Evolutionary conservation across 1,140 invertebrate species (phyloP).

Genomic region (Diprion similis): DNA sequence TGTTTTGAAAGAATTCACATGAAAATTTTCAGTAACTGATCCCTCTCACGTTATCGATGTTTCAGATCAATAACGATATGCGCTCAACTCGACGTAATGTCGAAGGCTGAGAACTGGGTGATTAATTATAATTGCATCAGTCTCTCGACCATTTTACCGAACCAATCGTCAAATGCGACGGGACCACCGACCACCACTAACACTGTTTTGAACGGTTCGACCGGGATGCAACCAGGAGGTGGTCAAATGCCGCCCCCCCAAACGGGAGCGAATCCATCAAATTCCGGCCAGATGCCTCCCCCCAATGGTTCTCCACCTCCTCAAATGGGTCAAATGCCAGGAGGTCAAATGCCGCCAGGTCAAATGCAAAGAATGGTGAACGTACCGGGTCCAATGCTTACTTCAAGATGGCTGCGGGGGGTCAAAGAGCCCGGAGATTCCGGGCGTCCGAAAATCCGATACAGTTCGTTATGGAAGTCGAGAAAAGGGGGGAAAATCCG

Average conservation of each 20-base stretch:
- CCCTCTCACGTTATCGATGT: background rate
- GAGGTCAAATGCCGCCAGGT: background rate
- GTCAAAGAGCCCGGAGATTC: background rate
- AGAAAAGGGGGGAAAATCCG: no score
- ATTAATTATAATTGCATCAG: constrained; percentile 44
- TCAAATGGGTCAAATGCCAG: background rate
- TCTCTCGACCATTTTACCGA: constrained; percentile 33
- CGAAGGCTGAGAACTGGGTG: constrained; percentile 42
- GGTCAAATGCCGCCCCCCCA: background rate
- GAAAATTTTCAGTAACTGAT: no score
- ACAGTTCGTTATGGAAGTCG: no score
- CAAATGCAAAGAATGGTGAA: background rate
- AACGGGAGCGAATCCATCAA: no score
- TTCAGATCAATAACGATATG: constrained; percentile 42
- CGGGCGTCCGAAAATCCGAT: background rate
- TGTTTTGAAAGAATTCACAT: no score
- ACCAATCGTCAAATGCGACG: background rate
- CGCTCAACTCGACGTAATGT: constrained; percentile 36
- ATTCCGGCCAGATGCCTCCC: background rate
- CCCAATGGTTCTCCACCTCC: background rate
- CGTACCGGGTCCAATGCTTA: background rate
- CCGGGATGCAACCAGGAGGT: background rate
- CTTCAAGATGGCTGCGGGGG: background rate
- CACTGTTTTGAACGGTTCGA: background rate
- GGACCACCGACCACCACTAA: background rate